Evolutionary conservation across 2,797 vertebrate genomes (phyloP), one percentile per base, ranked within the genome.

Genomic region (Neosilurus mollespiculum): DNA sequence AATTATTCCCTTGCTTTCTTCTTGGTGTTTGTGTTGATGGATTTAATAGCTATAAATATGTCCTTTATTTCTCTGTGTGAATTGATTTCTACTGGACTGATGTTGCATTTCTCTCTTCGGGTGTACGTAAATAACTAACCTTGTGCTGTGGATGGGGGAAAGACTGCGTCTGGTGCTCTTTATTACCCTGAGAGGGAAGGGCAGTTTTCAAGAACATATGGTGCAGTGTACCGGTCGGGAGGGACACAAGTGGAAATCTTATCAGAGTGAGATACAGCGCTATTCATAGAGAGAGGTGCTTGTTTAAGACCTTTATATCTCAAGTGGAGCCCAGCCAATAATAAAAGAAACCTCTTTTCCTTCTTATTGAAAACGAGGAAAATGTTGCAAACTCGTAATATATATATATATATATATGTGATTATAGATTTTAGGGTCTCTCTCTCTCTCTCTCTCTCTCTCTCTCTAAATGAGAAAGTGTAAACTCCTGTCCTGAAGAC

Each of bases 111-210:
- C 62, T 81, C 67, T 64, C 30, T 70, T 49, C 51, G 30, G 4
- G 59, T 72, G 6, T 43, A 24, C 70, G 73, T 88, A 70, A 87
- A 86, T 85, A 81, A 34, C 64, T 49, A 59, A 20, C 34, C 20
- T 37, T 83, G 65, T 78, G 24, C 43, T 61, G 59, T 53, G 37
- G 5, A 59, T 0, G 1, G 30, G 64, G 81, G 77, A 85, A 83
- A 78, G 72, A 64, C 66, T 80, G 62, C 14, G 6, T 37, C 16
- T 26, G 58, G 16, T 58, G 34, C 65, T 66, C 53, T 10, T 58
- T 49, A 76, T 85, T 26, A 61, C 49, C 34, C 78, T 78, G 37
- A 16, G 43, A 58, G 51, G 4, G 34, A 83, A 71, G 54, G 82
- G 12, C 53, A 51, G 37, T 61, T 81, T 15, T 76, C 49, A 76